phyloP scores from a whole-genome alignment of 2,888 invertebrate genomes.

The Apomyelois bistriatella region DNA sequence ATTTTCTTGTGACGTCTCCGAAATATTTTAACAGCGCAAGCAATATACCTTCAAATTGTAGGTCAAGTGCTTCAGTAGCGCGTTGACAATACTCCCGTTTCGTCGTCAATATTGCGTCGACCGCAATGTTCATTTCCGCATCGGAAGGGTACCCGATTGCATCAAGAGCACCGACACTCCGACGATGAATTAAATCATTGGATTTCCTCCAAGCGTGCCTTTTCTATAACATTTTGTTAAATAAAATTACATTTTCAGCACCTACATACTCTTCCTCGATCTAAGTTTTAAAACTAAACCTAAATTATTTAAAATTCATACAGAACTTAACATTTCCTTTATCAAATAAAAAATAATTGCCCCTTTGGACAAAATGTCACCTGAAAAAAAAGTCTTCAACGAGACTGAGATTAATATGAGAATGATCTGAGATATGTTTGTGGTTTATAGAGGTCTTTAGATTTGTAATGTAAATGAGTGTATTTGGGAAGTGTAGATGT shows the following conservation, averaged over 20 bases:
- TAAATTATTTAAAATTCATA: conserved; percentile 44
- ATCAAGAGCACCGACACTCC: conserved; percentile 63
- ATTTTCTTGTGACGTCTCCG: conserved; percentile 1
- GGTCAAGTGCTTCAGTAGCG: not conserved
- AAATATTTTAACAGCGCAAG: conserved; percentile 4
- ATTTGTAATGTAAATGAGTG: not conserved
- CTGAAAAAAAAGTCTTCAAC: conserved; percentile 60
- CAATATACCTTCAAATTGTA: not conserved
- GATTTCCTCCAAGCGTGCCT: conserved; percentile 76
- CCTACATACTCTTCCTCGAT: conserved; percentile 29
- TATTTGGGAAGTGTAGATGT: conserved; percentile 26
- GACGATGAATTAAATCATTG: conserved; percentile 71
- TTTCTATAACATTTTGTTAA: conserved; percentile 78
- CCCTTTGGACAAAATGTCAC: conserved; percentile 35
- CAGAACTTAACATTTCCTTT: conserved; percentile 43
- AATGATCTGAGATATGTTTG: conserved; percentile 24
- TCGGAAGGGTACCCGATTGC: conserved; percentile 43
- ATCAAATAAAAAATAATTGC: conserved; percentile 31
- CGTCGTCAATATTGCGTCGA: conserved; percentile 32
- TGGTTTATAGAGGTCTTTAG: conserved; percentile 10
- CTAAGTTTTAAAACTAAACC: conserved; percentile 42
- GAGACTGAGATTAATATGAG: conserved; percentile 44
- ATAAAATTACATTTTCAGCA: conserved; percentile 56
- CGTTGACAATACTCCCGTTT: conserved; percentile 24
- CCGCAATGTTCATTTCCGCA: conserved; percentile 38